Conservation (phyloP, 1,140 invertebrate species). For the Spodoptera litura region DNA sequence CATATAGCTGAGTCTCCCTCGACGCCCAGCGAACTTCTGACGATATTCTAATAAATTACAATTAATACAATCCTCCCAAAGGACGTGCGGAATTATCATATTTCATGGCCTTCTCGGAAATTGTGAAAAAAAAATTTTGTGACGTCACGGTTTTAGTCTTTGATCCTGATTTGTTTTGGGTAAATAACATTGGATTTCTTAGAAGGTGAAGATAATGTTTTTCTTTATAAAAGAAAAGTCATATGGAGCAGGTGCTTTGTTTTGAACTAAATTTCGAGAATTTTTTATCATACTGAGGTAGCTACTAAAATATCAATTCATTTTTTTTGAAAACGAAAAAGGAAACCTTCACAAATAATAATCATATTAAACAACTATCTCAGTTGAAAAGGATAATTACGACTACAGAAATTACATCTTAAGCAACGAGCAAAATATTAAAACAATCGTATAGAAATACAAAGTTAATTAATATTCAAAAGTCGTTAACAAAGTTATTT, state of each 20-base stretch:
- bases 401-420: not conserved
- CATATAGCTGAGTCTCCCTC: not conserved
- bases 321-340: no score
- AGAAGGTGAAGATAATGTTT: not conserved
- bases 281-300: no score
- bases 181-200: no score
- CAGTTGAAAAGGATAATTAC: not conserved
- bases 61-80: slow-evolving; percentile 23
- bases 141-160: not conserved
- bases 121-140: not conserved
- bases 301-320: no score
- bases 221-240: not conserved
- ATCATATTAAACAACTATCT: not conserved
- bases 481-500: slow-evolving; percentile 49
- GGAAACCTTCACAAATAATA: no score
- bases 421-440: not conserved
- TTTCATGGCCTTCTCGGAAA: not conserved
- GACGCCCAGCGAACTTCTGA: slow-evolving; percentile 15
- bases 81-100: slow-evolving; percentile 6
- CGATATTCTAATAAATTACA: slow-evolving; percentile 33
- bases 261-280: no score
- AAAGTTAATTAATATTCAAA: slow-evolving; percentile 47
- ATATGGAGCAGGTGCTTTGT: no score
- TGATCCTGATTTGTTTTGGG: not conserved
- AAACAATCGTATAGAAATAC: slow-evolving; percentile 22